phyloP scores from a whole-genome alignment of 1,140 invertebrate species.

The Drosophila malerkotliana region DNA sequence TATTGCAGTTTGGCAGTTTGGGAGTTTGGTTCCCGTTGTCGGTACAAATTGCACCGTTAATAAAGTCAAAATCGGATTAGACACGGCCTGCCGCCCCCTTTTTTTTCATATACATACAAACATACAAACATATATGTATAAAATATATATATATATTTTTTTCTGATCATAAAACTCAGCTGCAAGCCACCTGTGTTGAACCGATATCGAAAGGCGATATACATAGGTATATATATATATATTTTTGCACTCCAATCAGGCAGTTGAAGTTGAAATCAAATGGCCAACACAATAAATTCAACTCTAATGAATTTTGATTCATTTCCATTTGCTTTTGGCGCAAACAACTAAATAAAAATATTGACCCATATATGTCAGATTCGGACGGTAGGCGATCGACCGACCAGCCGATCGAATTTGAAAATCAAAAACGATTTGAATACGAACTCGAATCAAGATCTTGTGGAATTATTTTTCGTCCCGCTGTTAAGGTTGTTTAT shows the following conservation, averaged over 20 bases:
- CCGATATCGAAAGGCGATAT: conserved; percentile 29
- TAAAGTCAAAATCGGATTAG: conserved; percentile 80
- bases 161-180: conserved; percentile 31
- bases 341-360: conserved; percentile 69
- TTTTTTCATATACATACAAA: conserved; percentile 1
- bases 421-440: background rate
- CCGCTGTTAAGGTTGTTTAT: no score
- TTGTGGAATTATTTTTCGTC: background rate
- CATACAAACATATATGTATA: background rate
- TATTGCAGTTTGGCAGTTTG: conserved; percentile 6
- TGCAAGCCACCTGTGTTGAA: conserved; percentile 45
- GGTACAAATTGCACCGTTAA: conserved; percentile 79
- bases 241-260: conserved; percentile 3
- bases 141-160: background rate
- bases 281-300: conserved; percentile 72
- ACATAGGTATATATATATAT: conserved; percentile 4
- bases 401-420: background rate
- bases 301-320: conserved; percentile 79
- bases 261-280: conserved; percentile 49
- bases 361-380: conserved; percentile 26
- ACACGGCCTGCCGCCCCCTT: conserved; percentile 54
- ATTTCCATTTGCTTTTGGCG: conserved; percentile 72
- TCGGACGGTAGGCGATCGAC: background rate
- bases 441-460: background rate
- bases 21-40: conserved; percentile 55